Conservation (phyloP, 2,797 vertebrate genomes). For the Rhyacichthys aspro region DNA sequence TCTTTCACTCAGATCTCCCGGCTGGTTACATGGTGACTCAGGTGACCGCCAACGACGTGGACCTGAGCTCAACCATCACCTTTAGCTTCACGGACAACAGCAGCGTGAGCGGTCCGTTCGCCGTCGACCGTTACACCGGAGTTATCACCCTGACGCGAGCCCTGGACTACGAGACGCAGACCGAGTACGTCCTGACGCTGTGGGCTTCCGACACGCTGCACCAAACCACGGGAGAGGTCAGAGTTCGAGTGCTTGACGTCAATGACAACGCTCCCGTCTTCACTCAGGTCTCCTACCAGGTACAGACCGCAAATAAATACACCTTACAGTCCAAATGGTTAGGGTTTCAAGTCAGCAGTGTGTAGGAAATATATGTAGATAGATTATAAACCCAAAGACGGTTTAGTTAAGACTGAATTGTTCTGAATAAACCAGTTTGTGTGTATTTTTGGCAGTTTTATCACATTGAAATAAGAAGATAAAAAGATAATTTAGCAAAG, state of each 20-base stretch:
- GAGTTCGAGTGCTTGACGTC: conserved; percentile 83
- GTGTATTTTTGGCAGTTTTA: too few relatives aligned
- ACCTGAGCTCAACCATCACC: conserved; percentile 84
- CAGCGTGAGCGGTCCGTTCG: conserved; percentile 79
- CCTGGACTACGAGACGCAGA: conserved; percentile 87
- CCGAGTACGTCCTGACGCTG: conserved; percentile 77
- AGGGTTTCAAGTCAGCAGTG: too few relatives aligned
- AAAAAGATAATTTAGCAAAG: too few relatives aligned
- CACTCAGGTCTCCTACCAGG: conserved; percentile 88
- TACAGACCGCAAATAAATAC: conserved; percentile 57
- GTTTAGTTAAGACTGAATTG: too few relatives aligned
- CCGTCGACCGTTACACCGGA: conserved; percentile 84
- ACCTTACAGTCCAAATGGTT: not conserved
- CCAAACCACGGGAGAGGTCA: conserved; percentile 79
- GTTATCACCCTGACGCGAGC: conserved; percentile 76
- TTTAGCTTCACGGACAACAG: conserved; percentile 82
- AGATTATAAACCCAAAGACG: too few relatives aligned
- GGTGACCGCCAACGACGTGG: conserved; percentile 86
- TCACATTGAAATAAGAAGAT: too few relatives aligned
- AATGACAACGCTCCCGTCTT: conserved; percentile 93
- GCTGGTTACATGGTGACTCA: conserved; percentile 84
- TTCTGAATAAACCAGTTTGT: too few relatives aligned
- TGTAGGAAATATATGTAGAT: too few relatives aligned
- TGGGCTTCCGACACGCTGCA: conserved; percentile 87
- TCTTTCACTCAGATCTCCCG: conserved; percentile 80